Conservation (phyloP, 2,888 invertebrate genomes). For the Drosophila anomalata region DNA sequence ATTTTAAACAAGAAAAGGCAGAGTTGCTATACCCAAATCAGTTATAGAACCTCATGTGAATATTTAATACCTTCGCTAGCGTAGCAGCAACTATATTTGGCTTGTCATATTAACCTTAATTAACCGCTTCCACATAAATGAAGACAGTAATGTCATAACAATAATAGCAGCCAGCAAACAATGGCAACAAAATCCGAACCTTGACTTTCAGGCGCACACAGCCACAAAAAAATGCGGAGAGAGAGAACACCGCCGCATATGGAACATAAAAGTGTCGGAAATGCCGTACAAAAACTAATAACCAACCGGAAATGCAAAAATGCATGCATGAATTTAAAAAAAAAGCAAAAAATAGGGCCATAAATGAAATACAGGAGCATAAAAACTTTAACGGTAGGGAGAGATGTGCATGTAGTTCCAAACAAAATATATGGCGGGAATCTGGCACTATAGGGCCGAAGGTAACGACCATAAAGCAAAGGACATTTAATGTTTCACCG, state of each 20-base stretch:
- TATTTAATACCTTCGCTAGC: background rate
- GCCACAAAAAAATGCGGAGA: conserved; percentile 15
- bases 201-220: conserved; percentile 46
- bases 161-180: conserved; percentile 15
- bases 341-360: conserved; percentile 3
- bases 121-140: conserved; percentile 72
- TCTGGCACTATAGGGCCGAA: conserved; percentile 28
- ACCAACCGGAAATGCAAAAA: conserved; percentile 79
- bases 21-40: background rate
- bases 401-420: background rate
- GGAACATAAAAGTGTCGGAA: conserved; percentile 65
- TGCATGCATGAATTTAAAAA: conserved; percentile 29
- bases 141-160: conserved; percentile 72
- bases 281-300: conserved; percentile 70
- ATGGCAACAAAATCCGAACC: conserved; percentile 10
- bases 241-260: conserved; percentile 27
- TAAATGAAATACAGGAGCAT: conserved; percentile 9
- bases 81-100: conserved; percentile 4
- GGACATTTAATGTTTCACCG: conserved; percentile 72
- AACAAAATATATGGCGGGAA: conserved; percentile 2
- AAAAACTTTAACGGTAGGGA: conserved; percentile 21
- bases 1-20: background rate
- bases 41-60: background rate
- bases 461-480: conserved; percentile 76
- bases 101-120: conserved; percentile 50